Conservation (phyloP, 2,888 invertebrate genomes). For the Operophtera brumata region DNA sequence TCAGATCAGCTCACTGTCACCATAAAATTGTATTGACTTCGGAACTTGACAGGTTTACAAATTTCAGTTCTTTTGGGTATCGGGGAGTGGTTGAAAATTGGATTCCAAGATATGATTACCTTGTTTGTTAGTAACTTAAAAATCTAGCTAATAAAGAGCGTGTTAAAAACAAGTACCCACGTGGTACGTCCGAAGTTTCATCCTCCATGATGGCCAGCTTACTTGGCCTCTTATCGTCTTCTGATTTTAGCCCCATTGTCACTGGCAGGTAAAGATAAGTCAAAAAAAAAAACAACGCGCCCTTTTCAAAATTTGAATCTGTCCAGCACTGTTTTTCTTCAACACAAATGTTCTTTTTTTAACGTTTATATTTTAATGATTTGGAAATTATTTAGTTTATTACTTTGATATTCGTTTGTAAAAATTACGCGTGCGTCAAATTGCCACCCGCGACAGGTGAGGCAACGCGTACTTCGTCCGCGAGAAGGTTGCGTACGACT, state of each 20-base stretch:
- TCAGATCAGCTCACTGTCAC: too few relatives aligned
- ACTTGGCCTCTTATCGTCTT: slow-evolving; percentile 74
- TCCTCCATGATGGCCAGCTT: slow-evolving; percentile 78
- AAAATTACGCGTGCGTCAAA: slow-evolving; percentile 54
- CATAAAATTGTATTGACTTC: too few relatives aligned
- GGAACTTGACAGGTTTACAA: too few relatives aligned
- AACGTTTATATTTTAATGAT: slow-evolving; percentile 1
- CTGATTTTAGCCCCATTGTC: slow-evolving; percentile 75
- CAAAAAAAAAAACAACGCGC: slow-evolving; percentile 25
- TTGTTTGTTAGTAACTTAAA: not conserved
- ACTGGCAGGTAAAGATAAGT: slow-evolving; percentile 39
- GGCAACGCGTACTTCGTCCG: slow-evolving; percentile 46
- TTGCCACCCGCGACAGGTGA: slow-evolving; percentile 50
- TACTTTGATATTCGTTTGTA: slow-evolving; percentile 25
- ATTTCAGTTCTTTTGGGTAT: too few relatives aligned
- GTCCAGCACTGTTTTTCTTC: slow-evolving; percentile 8
- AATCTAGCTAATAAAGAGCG: too few relatives aligned
- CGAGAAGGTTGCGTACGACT: slow-evolving; percentile 67
- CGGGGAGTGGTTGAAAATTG: too few relatives aligned
- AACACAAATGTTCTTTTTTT: slow-evolving; percentile 15
- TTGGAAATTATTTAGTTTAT: not conserved
- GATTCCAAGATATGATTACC: too few relatives aligned
- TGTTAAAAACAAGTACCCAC: slow-evolving; percentile 56
- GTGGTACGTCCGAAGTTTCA: slow-evolving; percentile 61
- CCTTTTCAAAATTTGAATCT: slow-evolving; percentile 15